A percentile compares a stretch with the other conserved stretches of the same genome.
phyloP scores from a whole-genome alignment of 2,113 vertebrate genomes.

The Notechis scutatus region DNA sequence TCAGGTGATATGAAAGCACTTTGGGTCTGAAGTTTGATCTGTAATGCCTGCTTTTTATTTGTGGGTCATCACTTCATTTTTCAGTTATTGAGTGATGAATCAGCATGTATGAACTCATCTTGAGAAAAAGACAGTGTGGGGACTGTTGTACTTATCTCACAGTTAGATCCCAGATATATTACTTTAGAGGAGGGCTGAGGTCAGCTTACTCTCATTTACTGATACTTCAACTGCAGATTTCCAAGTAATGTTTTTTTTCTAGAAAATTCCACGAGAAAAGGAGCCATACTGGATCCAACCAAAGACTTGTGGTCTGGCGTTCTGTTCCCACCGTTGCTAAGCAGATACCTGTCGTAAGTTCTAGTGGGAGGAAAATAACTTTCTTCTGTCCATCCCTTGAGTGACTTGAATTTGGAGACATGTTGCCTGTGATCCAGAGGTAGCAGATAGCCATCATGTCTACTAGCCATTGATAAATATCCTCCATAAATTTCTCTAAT shows the following conservation, averaged over 20 bases:
- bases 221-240: not conserved
- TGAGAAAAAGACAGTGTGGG: not conserved
- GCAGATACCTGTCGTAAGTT: not conserved
- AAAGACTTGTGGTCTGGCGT: not conserved
- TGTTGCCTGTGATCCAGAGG: not conserved
- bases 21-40: not conserved
- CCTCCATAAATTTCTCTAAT: not conserved
- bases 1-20: not conserved
- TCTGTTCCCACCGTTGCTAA: not conserved
- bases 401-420: not conserved
- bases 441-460: not conserved
- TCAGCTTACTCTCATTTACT: not conserved
- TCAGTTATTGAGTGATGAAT: not conserved
- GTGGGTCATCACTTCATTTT: slow-evolving; percentile 7
- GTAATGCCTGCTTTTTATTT: not conserved
- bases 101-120: not conserved
- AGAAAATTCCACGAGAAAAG: not conserved
- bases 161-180: not conserved
- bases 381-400: not conserved
- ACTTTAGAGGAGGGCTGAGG: not conserved
- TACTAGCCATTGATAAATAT: not conserved
- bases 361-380: not conserved
- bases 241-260: not conserved
- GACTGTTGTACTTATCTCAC: not conserved
- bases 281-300: not conserved